Evolutionary conservation across 2,888 invertebrate species (phyloP), one percentile per base, ranked within the genome.

Genomic region (Diadegma fenestrale): DNA sequence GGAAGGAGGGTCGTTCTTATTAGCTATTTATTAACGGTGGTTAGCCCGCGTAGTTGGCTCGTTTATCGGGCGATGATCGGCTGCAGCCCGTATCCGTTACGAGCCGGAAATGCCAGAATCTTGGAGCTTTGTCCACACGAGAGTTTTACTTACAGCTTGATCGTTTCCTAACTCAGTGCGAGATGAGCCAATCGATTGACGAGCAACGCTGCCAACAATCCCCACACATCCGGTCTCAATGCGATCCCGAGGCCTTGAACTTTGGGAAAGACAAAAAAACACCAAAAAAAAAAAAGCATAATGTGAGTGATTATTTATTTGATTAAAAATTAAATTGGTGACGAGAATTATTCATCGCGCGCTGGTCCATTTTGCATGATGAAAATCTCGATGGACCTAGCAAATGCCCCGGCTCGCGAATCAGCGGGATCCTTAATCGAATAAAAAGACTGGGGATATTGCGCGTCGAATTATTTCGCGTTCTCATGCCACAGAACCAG

Each of bases 201-300:
- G 45, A 91, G 86, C 37, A 91, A 85, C 45, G 79, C 84, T 77
- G 88, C 76, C 81, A 92, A 51, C 84, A 93, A 82, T 75, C 88
- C 86, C 78, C 88, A 87, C 51, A 89, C 82, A 81, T 89, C 87
- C n/a, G 92, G 89, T 22, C 88, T 87, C 77, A 88, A 82, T 71
- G 89, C 43, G 77, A 87, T 91, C 63, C 90, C 92, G 78, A 87
- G 88, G 72, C 93, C 93, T 89, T 90, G 91, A 89, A 93, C 93
- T 93, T 93, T 89, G 41, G 51, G 17, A 17, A 66, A 66, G 51
- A 1, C 22, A 14, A 51, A 51, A 19, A 33, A 33, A 26, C 12
- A 64, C 30, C 33, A 76, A 66, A 48, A 1, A 37, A 14, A 54
- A 51, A 14, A 33, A 19, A 26, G 19, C 2, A 37, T 51, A 45